Percentiles rank a stretch among this genome's conserved stretches.
phyloP scores from a whole-genome alignment of 2,888 invertebrate genomes.

The Acleris literana region DNA sequence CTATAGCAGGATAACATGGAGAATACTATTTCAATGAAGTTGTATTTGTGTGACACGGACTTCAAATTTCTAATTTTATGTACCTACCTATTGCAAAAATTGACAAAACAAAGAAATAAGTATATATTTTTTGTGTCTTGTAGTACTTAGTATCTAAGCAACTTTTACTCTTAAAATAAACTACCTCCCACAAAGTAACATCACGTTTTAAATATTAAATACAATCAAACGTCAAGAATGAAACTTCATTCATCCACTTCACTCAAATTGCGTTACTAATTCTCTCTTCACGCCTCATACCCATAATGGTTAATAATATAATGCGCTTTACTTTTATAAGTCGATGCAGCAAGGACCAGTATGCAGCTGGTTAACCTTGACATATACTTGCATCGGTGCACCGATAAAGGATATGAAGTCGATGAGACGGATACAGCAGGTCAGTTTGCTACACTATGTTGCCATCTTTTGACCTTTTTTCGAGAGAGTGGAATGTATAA shows the following conservation, averaged over 20 bases:
- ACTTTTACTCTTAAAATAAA: not conserved
- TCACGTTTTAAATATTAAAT: not conserved
- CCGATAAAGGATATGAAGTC: constrained; percentile 35
- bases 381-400: constrained; percentile 51
- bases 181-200: not conserved
- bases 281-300: constrained; percentile 19
- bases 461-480: not conserved
- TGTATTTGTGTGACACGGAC: too few species aligned
- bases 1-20: too few species aligned
- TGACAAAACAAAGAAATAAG: too few species aligned
- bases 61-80: too few species aligned
- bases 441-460: not conserved
- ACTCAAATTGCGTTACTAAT: constrained; percentile 4
- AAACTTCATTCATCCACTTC: constrained; percentile 2
- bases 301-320: constrained; percentile 11
- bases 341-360: constrained; percentile 45
- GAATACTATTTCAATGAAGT: too few species aligned
- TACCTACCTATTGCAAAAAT: too few species aligned
- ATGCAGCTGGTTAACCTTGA: constrained; percentile 64
- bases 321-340: constrained; percentile 11
- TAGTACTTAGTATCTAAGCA: too few species aligned
- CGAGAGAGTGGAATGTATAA: too few species aligned
- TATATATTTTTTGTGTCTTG: too few species aligned
- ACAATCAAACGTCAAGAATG: not conserved
- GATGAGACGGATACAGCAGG: constrained; percentile 9